phyloP scores from a whole-genome alignment of 2,888 invertebrate species.

The Vesta saturnalis region DNA sequence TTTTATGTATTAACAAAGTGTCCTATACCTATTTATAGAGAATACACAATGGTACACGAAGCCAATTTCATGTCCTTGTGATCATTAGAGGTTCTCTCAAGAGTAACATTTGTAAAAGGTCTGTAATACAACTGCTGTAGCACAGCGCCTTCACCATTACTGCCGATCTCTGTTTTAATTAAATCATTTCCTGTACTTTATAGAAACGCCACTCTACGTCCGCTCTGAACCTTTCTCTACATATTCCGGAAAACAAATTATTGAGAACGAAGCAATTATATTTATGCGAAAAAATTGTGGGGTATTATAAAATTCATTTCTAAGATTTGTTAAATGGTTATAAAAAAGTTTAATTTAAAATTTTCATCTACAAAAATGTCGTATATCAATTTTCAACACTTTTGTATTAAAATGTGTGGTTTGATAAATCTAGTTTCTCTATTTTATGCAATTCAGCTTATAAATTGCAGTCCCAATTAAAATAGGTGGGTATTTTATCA shows the following conservation, averaged over 20 bases:
- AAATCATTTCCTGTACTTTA: conserved; percentile 49
- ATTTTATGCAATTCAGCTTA: conserved; percentile 49
- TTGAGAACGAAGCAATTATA: conserved; percentile 22
- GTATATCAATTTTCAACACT: background rate
- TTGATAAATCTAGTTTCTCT: conserved; percentile 35
- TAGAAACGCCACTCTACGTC: conserved; percentile 38
- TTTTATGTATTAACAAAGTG: conserved; percentile 11
- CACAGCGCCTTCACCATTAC: conserved; percentile 45
- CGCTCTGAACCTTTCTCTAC: conserved; percentile 32
- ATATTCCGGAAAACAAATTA: conserved; percentile 38
- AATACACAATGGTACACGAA: conserved; percentile 37
- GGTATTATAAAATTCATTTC: background rate
- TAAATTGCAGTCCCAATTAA: conserved; percentile 60
- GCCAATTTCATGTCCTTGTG: conserved; percentile 39
- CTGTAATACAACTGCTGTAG: conserved; percentile 39
- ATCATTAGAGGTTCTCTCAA: conserved; percentile 43
- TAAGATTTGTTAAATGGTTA: background rate
- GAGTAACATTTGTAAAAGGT: conserved; percentile 46
- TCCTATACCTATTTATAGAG: conserved; percentile 29
- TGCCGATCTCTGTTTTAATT: conserved; percentile 49
- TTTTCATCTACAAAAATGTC: background rate
- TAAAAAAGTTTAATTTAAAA: background rate
- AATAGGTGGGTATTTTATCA: conserved; percentile 63
- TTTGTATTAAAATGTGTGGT: conserved; percentile 30
- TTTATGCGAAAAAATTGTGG: background rate